Conservation (phyloP, 2,113 vertebrate genomes). For the Heliornis fulica region DNA sequence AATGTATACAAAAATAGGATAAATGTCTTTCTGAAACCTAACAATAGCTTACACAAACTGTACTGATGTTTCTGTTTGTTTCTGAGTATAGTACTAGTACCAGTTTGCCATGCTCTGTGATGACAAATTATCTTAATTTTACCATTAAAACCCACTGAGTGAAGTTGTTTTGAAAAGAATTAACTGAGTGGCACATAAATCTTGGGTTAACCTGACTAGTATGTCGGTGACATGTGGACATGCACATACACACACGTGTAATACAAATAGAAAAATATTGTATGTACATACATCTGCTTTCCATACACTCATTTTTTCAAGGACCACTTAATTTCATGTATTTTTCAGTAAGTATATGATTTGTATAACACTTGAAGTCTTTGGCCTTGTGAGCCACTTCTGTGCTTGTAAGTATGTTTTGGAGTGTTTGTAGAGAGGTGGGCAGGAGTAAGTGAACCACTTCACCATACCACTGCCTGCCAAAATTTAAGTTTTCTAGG, state of each 20-base stretch:
- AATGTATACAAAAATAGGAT: background rate
- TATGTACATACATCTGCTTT: background rate
- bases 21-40: background rate
- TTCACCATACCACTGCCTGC: background rate
- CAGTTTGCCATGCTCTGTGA: background rate
- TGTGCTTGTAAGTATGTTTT: background rate
- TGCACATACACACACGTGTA: background rate
- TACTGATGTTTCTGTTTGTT: background rate
- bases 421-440: background rate
- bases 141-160: background rate
- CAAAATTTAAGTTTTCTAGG: too few relatives aligned
- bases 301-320: background rate
- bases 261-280: background rate
- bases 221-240: background rate
- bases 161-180: background rate
- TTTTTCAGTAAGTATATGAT: background rate
- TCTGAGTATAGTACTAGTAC: background rate
- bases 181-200: accelerated
- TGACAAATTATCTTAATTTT: background rate
- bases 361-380: background rate
- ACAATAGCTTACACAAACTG: background rate
- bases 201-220: background rate
- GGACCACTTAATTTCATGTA: background rate
- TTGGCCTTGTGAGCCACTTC: background rate
- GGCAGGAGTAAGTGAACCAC: too few relatives aligned